Conservation (phyloP, 2,797 vertebrate species). For the Diplodus sargus region DNA sequence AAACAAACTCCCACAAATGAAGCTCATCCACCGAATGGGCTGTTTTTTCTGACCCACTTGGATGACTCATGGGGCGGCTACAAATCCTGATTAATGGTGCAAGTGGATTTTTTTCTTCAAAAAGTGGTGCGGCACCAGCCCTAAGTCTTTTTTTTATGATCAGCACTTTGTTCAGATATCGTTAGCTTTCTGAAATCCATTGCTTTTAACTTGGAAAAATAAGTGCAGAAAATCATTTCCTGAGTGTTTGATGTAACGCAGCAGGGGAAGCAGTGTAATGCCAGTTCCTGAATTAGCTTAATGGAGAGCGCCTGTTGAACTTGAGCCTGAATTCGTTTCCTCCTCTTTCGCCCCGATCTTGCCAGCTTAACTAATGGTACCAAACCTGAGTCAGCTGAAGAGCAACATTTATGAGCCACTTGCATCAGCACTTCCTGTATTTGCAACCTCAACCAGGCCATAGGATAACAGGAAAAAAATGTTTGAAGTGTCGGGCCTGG, state of each 20-base stretch:
- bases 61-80: constrained; percentile 23
- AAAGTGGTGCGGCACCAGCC: not conserved
- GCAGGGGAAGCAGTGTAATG: not conserved
- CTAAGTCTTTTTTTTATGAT: constrained; percentile 13
- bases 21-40: constrained; percentile 42
- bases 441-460: constrained; percentile 29
- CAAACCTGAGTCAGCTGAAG: constrained; percentile 69
- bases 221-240: constrained; percentile 1
- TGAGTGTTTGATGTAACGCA: constrained; percentile 18
- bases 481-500: constrained; percentile 11
- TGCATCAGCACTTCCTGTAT: constrained; percentile 59
- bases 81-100: constrained; percentile 64
- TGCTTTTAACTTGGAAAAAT: constrained; percentile 29
- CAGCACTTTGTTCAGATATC: constrained; percentile 44
- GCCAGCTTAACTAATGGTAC: constrained; percentile 63
- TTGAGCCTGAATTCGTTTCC: constrained; percentile 25
- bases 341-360: constrained; percentile 37
- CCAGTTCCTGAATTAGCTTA: constrained; percentile 17
- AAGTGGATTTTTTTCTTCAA: constrained; percentile 46
- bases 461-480: constrained; percentile 25
- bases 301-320: constrained; percentile 27
- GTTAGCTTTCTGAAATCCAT: constrained; percentile 18
- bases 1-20: constrained; percentile 65
- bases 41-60: constrained; percentile 72
- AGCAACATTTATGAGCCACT: constrained; percentile 54